A percentile compares a stretch with the other conserved stretches of the same genome.
Conservation (phyloP, 2,113 vertebrate genomes). For the Onychorhynchus coronatus region DNA sequence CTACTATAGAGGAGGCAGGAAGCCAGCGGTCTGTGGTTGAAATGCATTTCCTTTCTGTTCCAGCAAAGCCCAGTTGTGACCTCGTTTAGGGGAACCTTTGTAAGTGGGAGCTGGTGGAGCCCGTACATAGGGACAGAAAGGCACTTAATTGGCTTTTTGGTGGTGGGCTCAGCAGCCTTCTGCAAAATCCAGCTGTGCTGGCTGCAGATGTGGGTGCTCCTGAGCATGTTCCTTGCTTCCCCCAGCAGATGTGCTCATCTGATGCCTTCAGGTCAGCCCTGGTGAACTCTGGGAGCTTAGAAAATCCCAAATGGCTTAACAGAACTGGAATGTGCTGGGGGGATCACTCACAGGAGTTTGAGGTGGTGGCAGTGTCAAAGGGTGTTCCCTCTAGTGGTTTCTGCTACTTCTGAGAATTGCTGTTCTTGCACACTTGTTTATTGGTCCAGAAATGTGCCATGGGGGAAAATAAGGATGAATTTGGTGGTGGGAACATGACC, state of each 20-base stretch:
- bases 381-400: neutral
- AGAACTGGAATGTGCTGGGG: neutral
- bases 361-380: neutral
- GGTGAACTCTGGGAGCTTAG: neutral
- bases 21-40: neutral
- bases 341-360: neutral
- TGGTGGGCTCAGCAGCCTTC: rapidly evolving
- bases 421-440: neutral
- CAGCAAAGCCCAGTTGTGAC: neutral
- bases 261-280: neutral
- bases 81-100: neutral
- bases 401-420: neutral
- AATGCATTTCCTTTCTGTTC: neutral
- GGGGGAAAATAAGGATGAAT: neutral
- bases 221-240: neutral
- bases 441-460: neutral
- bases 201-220: neutral
- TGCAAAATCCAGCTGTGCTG: neutral
- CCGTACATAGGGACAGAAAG: neutral
- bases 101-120: neutral
- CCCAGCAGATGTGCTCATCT: neutral
- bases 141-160: neutral
- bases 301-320: neutral
- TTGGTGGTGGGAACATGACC: neutral
- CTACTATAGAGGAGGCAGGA: constrained; percentile 24